phyloP scores from a whole-genome alignment of 2,797 vertebrate genomes.

The Sebastiscus tertius region DNA sequence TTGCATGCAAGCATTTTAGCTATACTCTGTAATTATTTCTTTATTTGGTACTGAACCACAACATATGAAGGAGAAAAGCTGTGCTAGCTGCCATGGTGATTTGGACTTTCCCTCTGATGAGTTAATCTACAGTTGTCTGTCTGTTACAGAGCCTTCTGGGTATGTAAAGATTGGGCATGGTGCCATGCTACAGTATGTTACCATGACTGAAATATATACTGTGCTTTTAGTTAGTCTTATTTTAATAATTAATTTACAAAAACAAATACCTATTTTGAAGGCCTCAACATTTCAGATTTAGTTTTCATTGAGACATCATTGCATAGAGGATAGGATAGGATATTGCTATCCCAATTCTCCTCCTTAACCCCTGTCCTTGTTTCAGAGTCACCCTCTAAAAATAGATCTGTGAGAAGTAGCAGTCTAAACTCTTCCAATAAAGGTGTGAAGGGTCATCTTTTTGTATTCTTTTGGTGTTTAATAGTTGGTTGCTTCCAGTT shows the following conservation, averaged over 20 bases:
- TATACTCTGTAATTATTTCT: slow-evolving; percentile 13
- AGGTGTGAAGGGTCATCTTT: background rate
- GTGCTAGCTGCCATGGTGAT: slow-evolving; percentile 5
- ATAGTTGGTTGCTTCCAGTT: background rate
- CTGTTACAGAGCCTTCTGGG: slow-evolving; percentile 10
- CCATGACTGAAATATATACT: background rate
- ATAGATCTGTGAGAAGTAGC: background rate
- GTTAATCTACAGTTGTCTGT: background rate
- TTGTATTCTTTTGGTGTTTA: background rate
- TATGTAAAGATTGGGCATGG: slow-evolving; percentile 16
- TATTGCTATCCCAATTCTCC: background rate
- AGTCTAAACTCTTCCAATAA: background rate
- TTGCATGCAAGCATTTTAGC: background rate
- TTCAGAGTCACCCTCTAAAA: slow-evolving; percentile 17
- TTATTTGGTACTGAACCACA: slow-evolving; percentile 8
- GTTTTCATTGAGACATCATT: background rate
- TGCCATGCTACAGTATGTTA: slow-evolving; percentile 1
- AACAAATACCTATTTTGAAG: background rate
- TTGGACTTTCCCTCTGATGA: slow-evolving; percentile 18
- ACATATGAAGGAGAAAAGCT: slow-evolving; percentile 17
- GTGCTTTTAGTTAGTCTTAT: background rate
- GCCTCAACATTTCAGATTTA: background rate
- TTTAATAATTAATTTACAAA: background rate
- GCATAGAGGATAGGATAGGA: background rate
- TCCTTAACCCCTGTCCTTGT: background rate